phyloP scores from a whole-genome alignment of 2,797 vertebrate genomes.

The Graptemys geographica region DNA sequence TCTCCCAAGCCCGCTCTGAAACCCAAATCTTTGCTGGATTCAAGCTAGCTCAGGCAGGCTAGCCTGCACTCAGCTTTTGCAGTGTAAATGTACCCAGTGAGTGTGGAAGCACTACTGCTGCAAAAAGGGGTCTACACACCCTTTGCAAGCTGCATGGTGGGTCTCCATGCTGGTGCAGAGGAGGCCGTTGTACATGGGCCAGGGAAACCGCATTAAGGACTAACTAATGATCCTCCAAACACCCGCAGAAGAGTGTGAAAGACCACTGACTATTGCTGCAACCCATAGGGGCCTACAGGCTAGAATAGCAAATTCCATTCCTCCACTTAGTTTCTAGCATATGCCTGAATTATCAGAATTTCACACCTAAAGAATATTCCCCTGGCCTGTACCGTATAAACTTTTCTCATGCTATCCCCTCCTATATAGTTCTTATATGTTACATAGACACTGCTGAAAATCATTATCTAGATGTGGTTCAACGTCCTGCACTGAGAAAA shows the following conservation, averaged over 20 bases:
- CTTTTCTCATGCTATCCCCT: neutral
- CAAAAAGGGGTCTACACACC: neutral
- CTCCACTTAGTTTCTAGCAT: too few relatives aligned
- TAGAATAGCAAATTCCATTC: neutral
- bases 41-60: neutral
- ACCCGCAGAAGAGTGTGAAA: neutral
- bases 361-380: neutral
- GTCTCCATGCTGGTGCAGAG: neutral
- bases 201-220: neutral
- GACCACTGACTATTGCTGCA: neutral
- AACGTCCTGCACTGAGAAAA: slow-evolving; percentile 13
- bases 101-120: neutral
- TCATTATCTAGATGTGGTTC: neutral
- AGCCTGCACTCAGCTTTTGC: neutral
- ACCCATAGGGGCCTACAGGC: neutral
- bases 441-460: fast-evolving
- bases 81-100: neutral
- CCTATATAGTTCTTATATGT: neutral
- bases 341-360: neutral
- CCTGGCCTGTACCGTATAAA: neutral
- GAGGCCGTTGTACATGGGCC: neutral
- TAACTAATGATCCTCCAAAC: neutral
- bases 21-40: neutral
- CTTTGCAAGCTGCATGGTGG: neutral
- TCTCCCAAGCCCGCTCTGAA: neutral